These are phyloP conservation scores for Brenthis hecate DNA, from an alignment of 2,888 invertebrate species.

Conservation along the genomic window DNA sequence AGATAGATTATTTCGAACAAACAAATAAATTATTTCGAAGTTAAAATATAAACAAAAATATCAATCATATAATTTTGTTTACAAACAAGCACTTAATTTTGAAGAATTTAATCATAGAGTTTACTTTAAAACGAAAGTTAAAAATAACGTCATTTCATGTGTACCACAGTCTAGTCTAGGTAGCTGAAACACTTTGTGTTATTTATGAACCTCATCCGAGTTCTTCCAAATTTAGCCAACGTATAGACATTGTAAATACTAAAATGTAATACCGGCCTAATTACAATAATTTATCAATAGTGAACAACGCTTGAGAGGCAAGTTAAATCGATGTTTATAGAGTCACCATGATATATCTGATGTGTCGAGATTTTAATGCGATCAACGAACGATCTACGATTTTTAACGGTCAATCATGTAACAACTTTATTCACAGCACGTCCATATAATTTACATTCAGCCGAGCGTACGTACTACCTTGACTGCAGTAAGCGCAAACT, in stretches of 20 bases:
- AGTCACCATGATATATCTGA: not conserved
- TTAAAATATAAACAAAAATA: too few relatives aligned
- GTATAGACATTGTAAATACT: not conserved
- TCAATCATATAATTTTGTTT: too few relatives aligned
- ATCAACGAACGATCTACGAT: conserved; percentile 4
- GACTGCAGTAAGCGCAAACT: conserved; percentile 15
- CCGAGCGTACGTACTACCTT: conserved; percentile 13
- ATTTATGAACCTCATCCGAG: conserved; percentile 18
- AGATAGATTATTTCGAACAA: too few relatives aligned
- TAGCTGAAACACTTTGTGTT: conserved; percentile 15
- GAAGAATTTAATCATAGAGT: too few relatives aligned
- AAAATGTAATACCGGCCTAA: not conserved
- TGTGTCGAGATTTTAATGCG: not conserved
- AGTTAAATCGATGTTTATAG: not conserved
- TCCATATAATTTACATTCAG: conserved; percentile 19
- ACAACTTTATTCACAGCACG: conserved; percentile 16
- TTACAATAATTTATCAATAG: not conserved
- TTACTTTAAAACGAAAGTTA: conserved; percentile 4
- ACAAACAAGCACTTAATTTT: too few relatives aligned
- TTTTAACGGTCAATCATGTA: conserved; percentile 10
- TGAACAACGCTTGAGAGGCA: too few relatives aligned
- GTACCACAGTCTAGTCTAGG: conserved; percentile 15
- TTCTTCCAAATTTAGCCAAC: conserved; percentile 5
- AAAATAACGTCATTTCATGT: conserved; percentile 13
- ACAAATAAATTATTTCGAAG: too few relatives aligned